phyloP scores from a whole-genome alignment of 2,113 vertebrate species.

The Aix galericulata region DNA sequence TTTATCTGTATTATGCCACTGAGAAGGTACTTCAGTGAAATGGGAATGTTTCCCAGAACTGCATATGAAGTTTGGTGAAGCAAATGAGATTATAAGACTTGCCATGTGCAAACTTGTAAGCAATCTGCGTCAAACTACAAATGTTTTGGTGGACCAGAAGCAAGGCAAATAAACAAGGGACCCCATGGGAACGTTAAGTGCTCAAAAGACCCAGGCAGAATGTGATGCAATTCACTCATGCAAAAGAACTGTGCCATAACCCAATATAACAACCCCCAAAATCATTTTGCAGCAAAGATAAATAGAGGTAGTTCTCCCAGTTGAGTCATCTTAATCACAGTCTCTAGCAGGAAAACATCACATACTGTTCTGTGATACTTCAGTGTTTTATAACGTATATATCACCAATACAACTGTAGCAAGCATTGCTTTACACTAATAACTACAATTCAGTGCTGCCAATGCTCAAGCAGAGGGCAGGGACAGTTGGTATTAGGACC shows the following conservation, averaged over 20 bases:
- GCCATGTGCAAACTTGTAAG: not conserved
- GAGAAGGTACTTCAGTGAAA: not conserved
- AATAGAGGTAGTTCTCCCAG: not conserved
- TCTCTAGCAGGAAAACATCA: not conserved
- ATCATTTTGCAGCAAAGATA: not conserved
- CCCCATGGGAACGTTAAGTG: not conserved
- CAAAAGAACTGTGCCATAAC: not conserved
- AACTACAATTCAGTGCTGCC: not conserved
- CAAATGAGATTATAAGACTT: constrained; percentile 23
- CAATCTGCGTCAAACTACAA: not conserved
- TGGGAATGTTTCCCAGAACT: not conserved
- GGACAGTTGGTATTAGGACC: not conserved
- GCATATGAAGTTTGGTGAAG: not conserved
- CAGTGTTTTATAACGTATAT: not conserved
- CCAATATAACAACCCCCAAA: not conserved
- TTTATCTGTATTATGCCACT: not conserved
- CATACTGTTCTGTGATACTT: not conserved
- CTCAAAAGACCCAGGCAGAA: not conserved
- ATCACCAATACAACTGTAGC: not conserved
- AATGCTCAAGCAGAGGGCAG: not conserved
- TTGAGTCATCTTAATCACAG: not conserved
- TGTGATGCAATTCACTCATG: not conserved
- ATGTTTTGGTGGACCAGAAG: not conserved
- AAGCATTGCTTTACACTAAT: not conserved
- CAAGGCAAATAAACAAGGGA: constrained; percentile 1